Evolutionary conservation across 2,888 invertebrate species (phyloP).

Genomic region (Caenorhabditis auriculariae): DNA sequence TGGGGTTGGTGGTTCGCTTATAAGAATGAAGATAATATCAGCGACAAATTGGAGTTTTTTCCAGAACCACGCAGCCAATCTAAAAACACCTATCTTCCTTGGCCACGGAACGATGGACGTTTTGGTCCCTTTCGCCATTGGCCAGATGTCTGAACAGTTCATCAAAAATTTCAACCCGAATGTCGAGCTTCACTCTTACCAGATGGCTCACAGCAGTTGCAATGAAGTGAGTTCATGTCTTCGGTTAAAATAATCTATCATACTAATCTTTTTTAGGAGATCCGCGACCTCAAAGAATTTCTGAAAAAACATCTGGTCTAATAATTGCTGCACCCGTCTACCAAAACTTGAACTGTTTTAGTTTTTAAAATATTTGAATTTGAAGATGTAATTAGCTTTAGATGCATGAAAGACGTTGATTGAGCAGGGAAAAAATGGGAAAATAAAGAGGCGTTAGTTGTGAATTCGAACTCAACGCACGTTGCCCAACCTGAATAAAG

Average conservation of each 20-base stretch:
- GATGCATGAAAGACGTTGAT: no score
- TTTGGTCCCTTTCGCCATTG: slow-evolving; percentile 89
- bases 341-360: no score
- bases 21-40: no score
- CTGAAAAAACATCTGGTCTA: no score
- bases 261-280: neutral
- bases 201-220: slow-evolving; percentile 66
- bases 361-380: no score
- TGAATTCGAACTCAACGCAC: no score
- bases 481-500: no score
- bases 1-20: slow-evolving; percentile 38
- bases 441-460: no score
- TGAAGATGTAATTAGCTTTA: no score
- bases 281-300: neutral
- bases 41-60: no score
- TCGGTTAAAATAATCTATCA: neutral
- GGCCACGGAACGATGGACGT: slow-evolving; percentile 95
- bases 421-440: no score
- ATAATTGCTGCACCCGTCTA: no score
- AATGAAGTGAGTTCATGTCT: slow-evolving; percentile 52
- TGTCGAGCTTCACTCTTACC: slow-evolving; percentile 64
- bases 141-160: slow-evolving; percentile 79
- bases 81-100: slow-evolving; percentile 73
- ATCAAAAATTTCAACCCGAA: slow-evolving; percentile 60
- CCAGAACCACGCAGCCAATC: slow-evolving; percentile 12